phyloP scores from a whole-genome alignment of 2,113 vertebrate species.

The Pollachius pollachius region DNA sequence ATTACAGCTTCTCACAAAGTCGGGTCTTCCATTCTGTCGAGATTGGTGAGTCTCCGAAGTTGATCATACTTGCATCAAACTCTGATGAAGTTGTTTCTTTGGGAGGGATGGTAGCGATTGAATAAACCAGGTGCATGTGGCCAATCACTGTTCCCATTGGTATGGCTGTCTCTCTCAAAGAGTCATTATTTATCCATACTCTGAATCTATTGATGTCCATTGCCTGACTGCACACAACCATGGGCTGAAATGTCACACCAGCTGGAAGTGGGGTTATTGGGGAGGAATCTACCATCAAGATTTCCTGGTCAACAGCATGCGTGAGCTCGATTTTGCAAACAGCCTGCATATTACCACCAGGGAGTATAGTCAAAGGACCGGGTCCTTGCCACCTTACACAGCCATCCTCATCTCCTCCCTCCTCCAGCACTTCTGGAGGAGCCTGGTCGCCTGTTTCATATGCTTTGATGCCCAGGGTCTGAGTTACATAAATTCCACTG shows the following conservation, averaged over 20 bases:
- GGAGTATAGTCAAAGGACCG: constrained; percentile 11
- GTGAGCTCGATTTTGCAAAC: constrained; percentile 9
- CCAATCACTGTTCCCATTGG: constrained; percentile 17
- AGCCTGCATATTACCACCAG: background rate
- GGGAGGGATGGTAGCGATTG: constrained; percentile 3
- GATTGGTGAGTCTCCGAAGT: no score
- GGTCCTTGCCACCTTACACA: constrained; percentile 22
- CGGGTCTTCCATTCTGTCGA: no score
- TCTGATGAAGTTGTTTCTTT: background rate
- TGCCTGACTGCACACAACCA: constrained; percentile 15
- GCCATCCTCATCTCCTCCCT: constrained; percentile 5
- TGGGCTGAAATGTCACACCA: constrained; percentile 18
- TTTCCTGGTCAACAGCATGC: background rate
- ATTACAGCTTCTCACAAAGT: no score
- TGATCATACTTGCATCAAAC: background rate
- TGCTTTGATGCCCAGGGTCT: constrained; percentile 6
- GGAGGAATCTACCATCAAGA: constrained; percentile 2
- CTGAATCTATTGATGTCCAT: constrained; percentile 11
- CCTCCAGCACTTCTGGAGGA: background rate
- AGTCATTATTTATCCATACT: constrained; percentile 14
- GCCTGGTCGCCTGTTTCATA: background rate
- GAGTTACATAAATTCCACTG: constrained; percentile 12
- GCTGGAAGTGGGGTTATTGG: background rate
- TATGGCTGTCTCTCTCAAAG: constrained; percentile 11
- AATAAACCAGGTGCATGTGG: background rate